These are phyloP conservation scores for Carduelis carduelis DNA, from an alignment of 2,797 vertebrate species.

Conservation along the genomic window DNA sequence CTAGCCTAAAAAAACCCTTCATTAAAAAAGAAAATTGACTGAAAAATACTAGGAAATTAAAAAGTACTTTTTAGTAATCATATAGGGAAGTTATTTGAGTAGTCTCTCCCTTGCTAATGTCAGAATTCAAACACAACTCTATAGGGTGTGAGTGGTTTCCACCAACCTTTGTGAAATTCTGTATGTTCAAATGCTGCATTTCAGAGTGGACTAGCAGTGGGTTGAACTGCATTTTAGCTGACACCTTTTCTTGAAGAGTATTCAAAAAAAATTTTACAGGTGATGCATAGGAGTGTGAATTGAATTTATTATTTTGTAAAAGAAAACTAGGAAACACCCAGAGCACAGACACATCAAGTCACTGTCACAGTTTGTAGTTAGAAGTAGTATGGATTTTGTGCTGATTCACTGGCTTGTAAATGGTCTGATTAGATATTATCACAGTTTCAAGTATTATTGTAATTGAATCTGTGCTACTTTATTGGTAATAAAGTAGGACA, in stretches of 20 bases:
- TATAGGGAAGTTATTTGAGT: neutral
- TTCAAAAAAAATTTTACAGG: neutral
- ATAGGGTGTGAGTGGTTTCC: neutral
- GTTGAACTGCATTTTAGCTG: neutral
- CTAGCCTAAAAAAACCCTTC: neutral
- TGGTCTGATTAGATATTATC: neutral
- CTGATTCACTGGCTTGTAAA: neutral
- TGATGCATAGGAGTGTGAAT: neutral
- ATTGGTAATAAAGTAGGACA: constrained; percentile 1
- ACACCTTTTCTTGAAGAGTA: neutral
- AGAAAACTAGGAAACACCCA: neutral
- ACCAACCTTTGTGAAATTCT: neutral
- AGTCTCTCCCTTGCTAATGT: neutral
- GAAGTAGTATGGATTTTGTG: neutral
- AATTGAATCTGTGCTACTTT: neutral
- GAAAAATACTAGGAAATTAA: neutral
- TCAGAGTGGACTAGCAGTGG: neutral
- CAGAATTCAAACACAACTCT: neutral
- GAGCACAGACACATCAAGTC: neutral
- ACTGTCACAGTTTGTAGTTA: neutral
- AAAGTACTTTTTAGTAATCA: neutral
- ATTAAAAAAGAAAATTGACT: neutral
- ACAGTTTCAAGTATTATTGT: neutral
- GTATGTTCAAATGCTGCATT: neutral
- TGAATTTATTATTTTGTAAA: neutral